Percentiles rank a stretch among this genome's conserved stretches.
Conservation (phyloP, 1,140 invertebrate species). For the Neodiprion fabricii region DNA sequence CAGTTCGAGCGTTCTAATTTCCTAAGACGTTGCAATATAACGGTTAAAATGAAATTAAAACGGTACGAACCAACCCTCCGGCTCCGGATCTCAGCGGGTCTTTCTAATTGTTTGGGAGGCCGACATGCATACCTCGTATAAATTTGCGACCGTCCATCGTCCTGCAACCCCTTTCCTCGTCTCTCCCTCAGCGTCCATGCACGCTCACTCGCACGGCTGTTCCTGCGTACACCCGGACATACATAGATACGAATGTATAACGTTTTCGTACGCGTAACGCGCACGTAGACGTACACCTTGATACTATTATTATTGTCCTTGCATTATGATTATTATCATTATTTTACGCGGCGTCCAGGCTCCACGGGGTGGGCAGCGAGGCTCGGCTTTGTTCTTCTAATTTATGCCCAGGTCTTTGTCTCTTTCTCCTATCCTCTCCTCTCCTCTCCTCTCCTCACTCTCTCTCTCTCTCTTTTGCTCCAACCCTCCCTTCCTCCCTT, state of each 20-base stretch:
- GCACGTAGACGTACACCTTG: not conserved
- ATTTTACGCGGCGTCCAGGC: conserved; percentile 10
- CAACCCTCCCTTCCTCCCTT: not conserved
- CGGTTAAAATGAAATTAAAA: conserved; percentile 48
- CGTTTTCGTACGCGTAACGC: not conserved
- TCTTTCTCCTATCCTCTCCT: not conserved
- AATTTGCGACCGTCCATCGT: conserved; percentile 34
- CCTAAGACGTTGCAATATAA: conserved; percentile 50
- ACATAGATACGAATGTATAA: not conserved
- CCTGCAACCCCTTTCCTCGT: conserved; percentile 18
- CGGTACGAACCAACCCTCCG: conserved; percentile 31
- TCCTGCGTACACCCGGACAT: no score
- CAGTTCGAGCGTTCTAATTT: conserved; percentile 45
- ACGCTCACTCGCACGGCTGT: not conserved
- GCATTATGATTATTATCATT: not conserved
- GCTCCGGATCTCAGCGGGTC: conserved; percentile 23
- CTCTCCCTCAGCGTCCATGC: not conserved
- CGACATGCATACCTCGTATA: conserved; percentile 32
- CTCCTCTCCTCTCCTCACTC: not conserved
- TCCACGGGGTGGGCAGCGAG: conserved; percentile 35
- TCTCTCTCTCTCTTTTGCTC: not conserved
- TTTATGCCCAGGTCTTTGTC: conserved; percentile 42
- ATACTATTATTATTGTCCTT: conserved; percentile 1
- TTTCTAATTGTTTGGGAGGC: conserved; percentile 51
- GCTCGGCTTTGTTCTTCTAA: conserved; percentile 52